phyloP scores from a whole-genome alignment of 2,113 vertebrate genomes.

The Zapus hudsonius region DNA sequence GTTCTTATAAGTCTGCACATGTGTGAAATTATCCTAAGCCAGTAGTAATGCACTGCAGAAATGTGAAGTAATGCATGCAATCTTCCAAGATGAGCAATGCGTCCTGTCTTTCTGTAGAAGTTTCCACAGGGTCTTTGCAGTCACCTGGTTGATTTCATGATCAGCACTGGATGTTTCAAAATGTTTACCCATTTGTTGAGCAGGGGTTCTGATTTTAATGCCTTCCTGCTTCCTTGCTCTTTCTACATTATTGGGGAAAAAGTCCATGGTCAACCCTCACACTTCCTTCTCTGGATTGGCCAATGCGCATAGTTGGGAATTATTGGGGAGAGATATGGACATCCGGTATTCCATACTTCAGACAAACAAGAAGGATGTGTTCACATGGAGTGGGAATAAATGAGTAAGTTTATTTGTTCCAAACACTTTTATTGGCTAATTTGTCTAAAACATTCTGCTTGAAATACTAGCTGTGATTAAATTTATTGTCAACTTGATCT shows the following conservation, averaged over 20 bases:
- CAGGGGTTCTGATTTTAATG: background rate
- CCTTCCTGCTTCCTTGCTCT: background rate
- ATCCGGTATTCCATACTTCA: background rate
- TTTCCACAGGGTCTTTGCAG: background rate
- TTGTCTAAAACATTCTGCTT: background rate
- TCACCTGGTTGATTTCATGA: accelerated
- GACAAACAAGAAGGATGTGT: background rate
- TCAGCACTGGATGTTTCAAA: accelerated
- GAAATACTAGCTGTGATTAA: no score
- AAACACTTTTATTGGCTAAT: background rate
- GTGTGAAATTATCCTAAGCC: background rate
- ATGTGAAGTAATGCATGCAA: background rate
- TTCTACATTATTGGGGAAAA: background rate
- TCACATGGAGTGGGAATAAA: background rate
- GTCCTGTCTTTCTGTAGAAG: background rate
- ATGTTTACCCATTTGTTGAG: background rate
- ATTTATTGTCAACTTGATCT: no score
- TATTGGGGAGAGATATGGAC: accelerated
- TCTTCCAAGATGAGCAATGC: background rate
- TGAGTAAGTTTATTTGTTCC: background rate
- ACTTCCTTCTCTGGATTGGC: background rate
- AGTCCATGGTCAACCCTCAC: background rate
- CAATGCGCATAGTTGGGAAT: background rate
- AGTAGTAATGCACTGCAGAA: background rate
- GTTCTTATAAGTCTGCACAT: background rate